Percentiles rank a stretch among this genome's conserved stretches.
These are phyloP conservation scores for Sitodiplosis mosellana DNA, from an alignment of 1,140 invertebrate species.

Conservation along the genomic window DNA sequence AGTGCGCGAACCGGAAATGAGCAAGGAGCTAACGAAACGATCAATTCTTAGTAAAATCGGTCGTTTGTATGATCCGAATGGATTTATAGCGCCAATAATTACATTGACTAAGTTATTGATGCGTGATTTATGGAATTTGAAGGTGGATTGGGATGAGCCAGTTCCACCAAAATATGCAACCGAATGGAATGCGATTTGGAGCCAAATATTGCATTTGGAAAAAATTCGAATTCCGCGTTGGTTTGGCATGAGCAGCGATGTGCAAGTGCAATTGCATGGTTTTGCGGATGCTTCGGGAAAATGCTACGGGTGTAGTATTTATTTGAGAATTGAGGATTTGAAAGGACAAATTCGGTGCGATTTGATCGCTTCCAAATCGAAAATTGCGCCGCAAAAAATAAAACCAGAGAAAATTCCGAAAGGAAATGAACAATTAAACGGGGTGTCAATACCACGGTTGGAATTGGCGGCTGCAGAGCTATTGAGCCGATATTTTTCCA, in stretches of 20 bases:
- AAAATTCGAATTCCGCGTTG: slow-evolving; percentile 9
- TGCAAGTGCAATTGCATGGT: slow-evolving; percentile 10
- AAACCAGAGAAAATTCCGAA: too few relatives aligned
- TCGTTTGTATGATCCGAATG: slow-evolving; percentile 20
- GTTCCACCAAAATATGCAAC: slow-evolving; percentile 7
- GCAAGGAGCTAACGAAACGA: slow-evolving; percentile 6
- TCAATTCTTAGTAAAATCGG: slow-evolving; percentile 4
- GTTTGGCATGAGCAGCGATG: not conserved
- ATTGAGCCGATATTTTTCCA: not conserved
- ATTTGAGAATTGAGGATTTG: too few relatives aligned
- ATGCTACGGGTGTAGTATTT: slow-evolving; percentile 22
- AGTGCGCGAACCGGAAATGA: slow-evolving; percentile 12
- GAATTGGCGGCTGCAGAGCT: slow-evolving; percentile 3
- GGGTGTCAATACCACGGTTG: slow-evolving; percentile 7
- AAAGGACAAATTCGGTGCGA: not conserved
- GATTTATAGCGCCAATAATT: slow-evolving; percentile 20
- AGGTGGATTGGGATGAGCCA: slow-evolving; percentile 17
- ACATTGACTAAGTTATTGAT: slow-evolving; percentile 22
- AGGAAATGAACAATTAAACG: too few relatives aligned
- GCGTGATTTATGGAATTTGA: slow-evolving; percentile 19
- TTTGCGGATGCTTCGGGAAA: slow-evolving; percentile 22
- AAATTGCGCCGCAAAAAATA: slow-evolving; percentile 10
- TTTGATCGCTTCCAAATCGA: slow-evolving; percentile 11
- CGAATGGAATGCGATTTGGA: slow-evolving; percentile 9
- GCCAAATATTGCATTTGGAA: slow-evolving; percentile 5